A percentile compares a stretch with the other conserved stretches of the same genome.
Evolutionary conservation across 2,797 vertebrate species (phyloP).

Genomic region (Iguana delicatissima): DNA sequence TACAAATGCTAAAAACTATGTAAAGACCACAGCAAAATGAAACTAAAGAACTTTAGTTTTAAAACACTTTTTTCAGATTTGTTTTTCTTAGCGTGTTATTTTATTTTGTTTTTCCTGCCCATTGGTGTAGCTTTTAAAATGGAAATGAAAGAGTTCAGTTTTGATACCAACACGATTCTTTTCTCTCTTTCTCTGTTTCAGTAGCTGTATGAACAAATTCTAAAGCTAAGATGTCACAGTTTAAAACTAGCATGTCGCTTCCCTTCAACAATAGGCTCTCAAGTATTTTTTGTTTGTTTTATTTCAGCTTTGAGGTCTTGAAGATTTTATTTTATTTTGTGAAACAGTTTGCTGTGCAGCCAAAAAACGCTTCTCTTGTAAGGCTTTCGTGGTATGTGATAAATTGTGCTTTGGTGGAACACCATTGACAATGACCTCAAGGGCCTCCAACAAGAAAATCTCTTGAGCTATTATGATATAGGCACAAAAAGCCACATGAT

Average conservation of each 20-base stretch:
- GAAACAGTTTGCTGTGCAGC: constrained; percentile 60
- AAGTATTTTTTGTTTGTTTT: constrained; percentile 38
- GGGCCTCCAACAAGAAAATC: constrained; percentile 40
- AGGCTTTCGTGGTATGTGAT: constrained; percentile 39
- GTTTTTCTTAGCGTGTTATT: not conserved
- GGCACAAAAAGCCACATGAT: not conserved
- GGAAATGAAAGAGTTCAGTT: constrained; percentile 35
- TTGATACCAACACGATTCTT: constrained; percentile 22
- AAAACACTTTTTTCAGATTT: constrained; percentile 29
- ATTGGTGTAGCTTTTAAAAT: constrained; percentile 47
- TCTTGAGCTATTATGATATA: constrained; percentile 3
- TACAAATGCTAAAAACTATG: constrained; percentile 73
- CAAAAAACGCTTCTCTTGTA: constrained; percentile 51
- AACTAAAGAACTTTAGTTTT: constrained; percentile 36
- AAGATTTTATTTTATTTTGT: constrained; percentile 59
- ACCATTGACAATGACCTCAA: constrained; percentile 45
- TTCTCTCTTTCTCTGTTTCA: constrained; percentile 39
- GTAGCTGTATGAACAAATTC: not conserved
- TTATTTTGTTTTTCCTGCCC: constrained; percentile 29
- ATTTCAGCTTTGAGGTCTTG: constrained; percentile 37
- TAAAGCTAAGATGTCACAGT: constrained; percentile 58
- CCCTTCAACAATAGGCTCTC: constrained; percentile 42
- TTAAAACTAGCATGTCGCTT: constrained; percentile 65
- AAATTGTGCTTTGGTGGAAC: constrained; percentile 50
- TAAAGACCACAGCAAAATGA: constrained; percentile 71